phyloP scores from a whole-genome alignment of 1,140 invertebrate genomes.

The Eurytemora carolleeae region DNA sequence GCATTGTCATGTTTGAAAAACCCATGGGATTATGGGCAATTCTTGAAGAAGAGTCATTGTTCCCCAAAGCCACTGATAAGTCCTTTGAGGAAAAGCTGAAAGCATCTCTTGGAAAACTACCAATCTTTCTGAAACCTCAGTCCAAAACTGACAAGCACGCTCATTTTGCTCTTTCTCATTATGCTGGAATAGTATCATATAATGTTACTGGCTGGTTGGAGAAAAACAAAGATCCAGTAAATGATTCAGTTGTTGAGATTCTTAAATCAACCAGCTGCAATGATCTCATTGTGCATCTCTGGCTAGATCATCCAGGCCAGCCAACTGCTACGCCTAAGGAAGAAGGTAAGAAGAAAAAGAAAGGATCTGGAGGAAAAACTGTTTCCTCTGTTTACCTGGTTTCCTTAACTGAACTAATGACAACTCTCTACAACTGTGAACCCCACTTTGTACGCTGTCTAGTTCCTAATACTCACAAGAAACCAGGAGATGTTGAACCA shows the following conservation, averaged over 20 bases:
- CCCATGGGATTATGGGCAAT: conserved; percentile 27
- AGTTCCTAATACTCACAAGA: conserved; percentile 42
- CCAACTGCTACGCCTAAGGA: conserved; percentile 35
- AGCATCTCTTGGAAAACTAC: conserved; percentile 27
- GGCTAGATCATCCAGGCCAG: conserved; percentile 80
- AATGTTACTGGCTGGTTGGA: conserved; percentile 96
- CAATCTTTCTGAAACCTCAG: conserved; percentile 26
- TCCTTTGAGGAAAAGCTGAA: conserved; percentile 23
- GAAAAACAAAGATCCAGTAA: conserved; percentile 99
- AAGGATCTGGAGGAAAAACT: conserved; percentile 45
- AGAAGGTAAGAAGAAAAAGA: conserved; percentile 61
- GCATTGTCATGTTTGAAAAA: conserved; percentile 24
- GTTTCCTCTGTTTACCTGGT: conserved; percentile 81
- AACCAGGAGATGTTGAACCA: conserved; percentile 29
- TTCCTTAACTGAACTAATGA: conserved; percentile 30
- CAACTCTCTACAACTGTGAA: conserved; percentile 34
- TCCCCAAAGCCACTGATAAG: conserved; percentile 30
- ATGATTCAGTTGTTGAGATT: conserved; percentile 93
- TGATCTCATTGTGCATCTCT: conserved; percentile 70
- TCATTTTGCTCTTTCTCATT: conserved; percentile 96
- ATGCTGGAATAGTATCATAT: conserved; percentile 85
- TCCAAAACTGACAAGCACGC: conserved; percentile 64
- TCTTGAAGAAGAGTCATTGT: conserved; percentile 25
- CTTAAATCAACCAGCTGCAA: conserved; percentile 73
- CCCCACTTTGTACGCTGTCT: conserved; percentile 46